A percentile compares a stretch with the other conserved stretches of the same genome.
phyloP scores from a whole-genome alignment of 2,113 vertebrate genomes.

The Nyctibius bracteatus region DNA sequence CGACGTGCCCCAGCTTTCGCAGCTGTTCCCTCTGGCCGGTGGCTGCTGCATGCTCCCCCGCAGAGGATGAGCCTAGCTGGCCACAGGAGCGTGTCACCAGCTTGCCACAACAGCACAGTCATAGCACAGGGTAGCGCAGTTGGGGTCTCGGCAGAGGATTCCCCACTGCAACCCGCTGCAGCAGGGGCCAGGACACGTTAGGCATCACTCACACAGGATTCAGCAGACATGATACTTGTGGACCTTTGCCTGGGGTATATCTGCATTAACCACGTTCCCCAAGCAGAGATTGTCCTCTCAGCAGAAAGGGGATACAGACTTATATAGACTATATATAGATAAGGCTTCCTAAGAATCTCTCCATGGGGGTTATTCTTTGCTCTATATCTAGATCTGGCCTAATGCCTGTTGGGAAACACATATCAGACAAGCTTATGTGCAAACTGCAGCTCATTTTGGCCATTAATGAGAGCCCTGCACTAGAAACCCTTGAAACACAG shows the following conservation, averaged over 20 bases:
- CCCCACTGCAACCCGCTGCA: accelerated
- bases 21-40: not conserved
- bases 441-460: not conserved
- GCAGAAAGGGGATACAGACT: slow-evolving; percentile 39
- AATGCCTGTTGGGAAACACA: not conserved
- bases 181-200: not conserved
- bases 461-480: not conserved
- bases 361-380: not conserved
- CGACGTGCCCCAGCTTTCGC: accelerated
- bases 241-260: not conserved
- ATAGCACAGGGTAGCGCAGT: not conserved
- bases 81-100: not conserved
- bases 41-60: accelerated
- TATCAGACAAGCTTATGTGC: not conserved
- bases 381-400: slow-evolving; percentile 24
- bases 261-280: not conserved
- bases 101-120: not conserved
- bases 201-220: not conserved
- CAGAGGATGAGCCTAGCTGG: not conserved
- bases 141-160: not conserved
- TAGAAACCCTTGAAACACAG: not conserved
- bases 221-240: accelerated
- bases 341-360: slow-evolving; percentile 59
- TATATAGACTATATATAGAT: slow-evolving; percentile 50
- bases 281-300: not conserved